Base-by-base conservation (phyloP, 2,888 invertebrate genomes). In the Sialis lutaria region DNA sequence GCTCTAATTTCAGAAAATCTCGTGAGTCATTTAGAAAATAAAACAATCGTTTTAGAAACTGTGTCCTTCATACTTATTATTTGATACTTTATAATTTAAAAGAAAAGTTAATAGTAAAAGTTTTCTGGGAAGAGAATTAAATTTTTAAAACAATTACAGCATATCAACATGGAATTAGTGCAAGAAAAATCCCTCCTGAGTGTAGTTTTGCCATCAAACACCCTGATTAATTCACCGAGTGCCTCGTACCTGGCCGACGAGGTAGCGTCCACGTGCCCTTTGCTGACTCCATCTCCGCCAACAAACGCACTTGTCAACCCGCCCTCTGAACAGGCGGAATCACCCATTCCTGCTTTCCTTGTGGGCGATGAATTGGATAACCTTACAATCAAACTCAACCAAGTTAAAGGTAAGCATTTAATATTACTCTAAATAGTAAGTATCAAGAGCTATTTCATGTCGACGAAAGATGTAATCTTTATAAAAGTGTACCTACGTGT, bases 261-360 rank as follows among this genome's bases (percentile, higher is more conserved):
- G 48, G 61, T 64, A 5, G 63, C 64, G 5, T 66, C 67, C 9
- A 65, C 64, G 34, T 67, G 67, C 51, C 65, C 67, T 4, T 50
- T 67, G 48, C 61, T 67, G 44, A 66, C 65, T 12, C 67, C 67
- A 1, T 67, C 67, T 8, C 67, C 67, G 1, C 65, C 67, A 0
- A 66, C 67, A 32, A 67, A 66, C 51, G 65, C 62, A 50, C 52
- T 66, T 44, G 60, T 67, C 7, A 61, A 67, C 51, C 59, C 64
- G 4, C 47, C 57, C 32, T 60, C 61, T 4, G 64, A 62, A 50
- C 53, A 57, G 1, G 53, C 54, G 13, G 60, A 62, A 47, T 51
- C 53, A 42, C 50, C 59, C 6, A 58, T 37, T 34, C 32, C 47
- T 1, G 33, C 56, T 49, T 64, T 58, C 52, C 55, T 54, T 31